Evolutionary conservation across 2,113 vertebrate species (phyloP), one percentile per base, ranked within the genome.

Genomic region (Phalacrocorax pelagicus): DNA sequence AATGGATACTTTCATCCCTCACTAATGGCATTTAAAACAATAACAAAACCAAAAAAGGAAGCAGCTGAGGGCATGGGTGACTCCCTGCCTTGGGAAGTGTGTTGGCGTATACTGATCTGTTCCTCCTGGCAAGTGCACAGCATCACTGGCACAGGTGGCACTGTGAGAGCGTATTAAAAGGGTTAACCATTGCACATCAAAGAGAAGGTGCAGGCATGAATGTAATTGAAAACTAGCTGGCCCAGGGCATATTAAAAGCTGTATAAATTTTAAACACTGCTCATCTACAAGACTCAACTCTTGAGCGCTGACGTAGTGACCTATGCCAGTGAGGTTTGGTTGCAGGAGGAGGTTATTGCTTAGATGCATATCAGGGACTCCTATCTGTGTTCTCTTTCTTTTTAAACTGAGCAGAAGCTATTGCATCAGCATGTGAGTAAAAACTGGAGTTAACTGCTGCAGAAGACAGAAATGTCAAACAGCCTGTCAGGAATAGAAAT

Each of bases 401-500:
- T 96, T 94, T 17, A 71, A 93, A 83, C 36, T 17, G 42, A 92
- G 81, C 78, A 94, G 79, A 49, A 92, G 80, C 59, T 90, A 38
- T 66, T 95, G 90, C 95, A 90, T 66, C 78, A 96, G 92, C 11
- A 38, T 58, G 40, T 54, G 78, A 94, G 54, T 77, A 69, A 30
- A 75, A 86, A 73, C 58, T 6, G 3, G 38, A 82, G 82, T 38
- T 52, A 81, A 69, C 57, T 91, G 70, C 84, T 79, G 62, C 86
- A 94, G 88, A 86, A 94, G 84, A 65, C 65, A 92, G 80, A 92
- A 95, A 90, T 86, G 91, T 92, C 89, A 90, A 91, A 75, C n/a
- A 70, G 89, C 62, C 89, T 89, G 44, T 73, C 84, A 94, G 79
- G 67, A 96, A 92, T 30, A 90, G 71, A 86, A 94, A 83, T 78